These are phyloP conservation scores for Eurois occulta DNA, from an alignment of 2,888 invertebrate genomes.

Conservation along the genomic window DNA sequence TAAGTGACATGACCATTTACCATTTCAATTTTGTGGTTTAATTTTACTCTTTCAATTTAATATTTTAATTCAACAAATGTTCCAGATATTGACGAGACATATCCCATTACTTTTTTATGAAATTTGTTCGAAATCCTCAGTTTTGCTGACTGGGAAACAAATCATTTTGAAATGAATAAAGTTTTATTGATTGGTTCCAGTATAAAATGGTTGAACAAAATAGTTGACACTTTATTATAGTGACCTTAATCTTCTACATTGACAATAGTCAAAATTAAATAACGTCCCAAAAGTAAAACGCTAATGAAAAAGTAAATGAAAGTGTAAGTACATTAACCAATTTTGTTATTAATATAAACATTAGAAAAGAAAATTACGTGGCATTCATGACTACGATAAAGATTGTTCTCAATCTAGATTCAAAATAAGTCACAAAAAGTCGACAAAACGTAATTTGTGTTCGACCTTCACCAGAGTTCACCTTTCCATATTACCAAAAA, in stretches of 20 bases:
- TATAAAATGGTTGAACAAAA: too few relatives aligned
- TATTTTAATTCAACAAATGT: constrained; percentile 33
- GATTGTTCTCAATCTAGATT: background rate
- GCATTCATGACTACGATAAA: background rate
- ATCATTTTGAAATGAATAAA: constrained; percentile 38
- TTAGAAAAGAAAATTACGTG: background rate
- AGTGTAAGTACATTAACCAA: background rate
- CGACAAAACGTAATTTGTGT: background rate
- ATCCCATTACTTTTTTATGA: constrained; percentile 38
- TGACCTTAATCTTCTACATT: background rate
- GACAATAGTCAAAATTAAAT: background rate
- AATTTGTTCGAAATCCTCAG: constrained; percentile 22
- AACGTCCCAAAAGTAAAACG: background rate
- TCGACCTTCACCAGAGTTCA: too few relatives aligned
- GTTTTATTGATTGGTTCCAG: constrained; percentile 35
- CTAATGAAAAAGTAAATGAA: background rate
- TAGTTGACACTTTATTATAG: background rate
- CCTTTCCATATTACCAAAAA: background rate
- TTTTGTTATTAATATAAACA: constrained; percentile 2
- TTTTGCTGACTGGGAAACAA: constrained; percentile 31
- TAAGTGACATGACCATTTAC: background rate
- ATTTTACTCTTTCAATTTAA: constrained; percentile 22
- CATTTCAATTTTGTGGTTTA: constrained; percentile 6
- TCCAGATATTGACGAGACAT: constrained; percentile 29
- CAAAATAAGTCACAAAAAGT: background rate